phyloP scores from a whole-genome alignment of 2,888 invertebrate species.

The Piscicola geometra region DNA sequence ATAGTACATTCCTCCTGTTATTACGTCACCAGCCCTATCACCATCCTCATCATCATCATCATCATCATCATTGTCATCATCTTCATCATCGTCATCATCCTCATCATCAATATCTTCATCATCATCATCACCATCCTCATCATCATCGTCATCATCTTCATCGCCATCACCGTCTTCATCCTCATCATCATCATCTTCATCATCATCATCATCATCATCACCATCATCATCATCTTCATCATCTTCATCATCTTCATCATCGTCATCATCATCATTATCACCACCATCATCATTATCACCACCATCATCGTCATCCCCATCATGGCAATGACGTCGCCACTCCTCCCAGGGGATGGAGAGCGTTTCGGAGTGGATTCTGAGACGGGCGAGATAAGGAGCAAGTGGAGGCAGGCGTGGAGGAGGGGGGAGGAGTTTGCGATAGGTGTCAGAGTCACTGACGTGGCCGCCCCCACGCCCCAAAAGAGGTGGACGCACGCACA shows the following conservation, averaged over 20 bases:
- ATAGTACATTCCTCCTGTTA: too few species aligned
- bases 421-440: conserved; percentile 5
- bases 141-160: conserved; percentile 9
- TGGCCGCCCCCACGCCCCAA: neutral
- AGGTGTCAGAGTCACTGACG: neutral
- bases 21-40: too few species aligned
- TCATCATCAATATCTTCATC: conserved; percentile 19
- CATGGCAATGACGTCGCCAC: neutral
- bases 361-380: neutral
- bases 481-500: neutral
- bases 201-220: conserved; percentile 26
- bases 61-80: neutral
- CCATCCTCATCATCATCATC: neutral
- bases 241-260: conserved; percentile 24
- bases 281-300: conserved; percentile 25
- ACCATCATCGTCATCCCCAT: conserved; percentile 21
- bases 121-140: conserved; percentile 11
- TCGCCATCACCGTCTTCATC: conserved; percentile 16
- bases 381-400: neutral
- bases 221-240: conserved; percentile 25
- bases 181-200: conserved; percentile 23
- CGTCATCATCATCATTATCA: conserved; percentile 23
- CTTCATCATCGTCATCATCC: neutral
- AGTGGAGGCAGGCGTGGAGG: neutral
- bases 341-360: neutral